Percentiles rank a stretch among this genome's conserved stretches.
Evolutionary conservation across 2,113 vertebrate species (phyloP).

Genomic region (Dromiciops gliroides): DNA sequence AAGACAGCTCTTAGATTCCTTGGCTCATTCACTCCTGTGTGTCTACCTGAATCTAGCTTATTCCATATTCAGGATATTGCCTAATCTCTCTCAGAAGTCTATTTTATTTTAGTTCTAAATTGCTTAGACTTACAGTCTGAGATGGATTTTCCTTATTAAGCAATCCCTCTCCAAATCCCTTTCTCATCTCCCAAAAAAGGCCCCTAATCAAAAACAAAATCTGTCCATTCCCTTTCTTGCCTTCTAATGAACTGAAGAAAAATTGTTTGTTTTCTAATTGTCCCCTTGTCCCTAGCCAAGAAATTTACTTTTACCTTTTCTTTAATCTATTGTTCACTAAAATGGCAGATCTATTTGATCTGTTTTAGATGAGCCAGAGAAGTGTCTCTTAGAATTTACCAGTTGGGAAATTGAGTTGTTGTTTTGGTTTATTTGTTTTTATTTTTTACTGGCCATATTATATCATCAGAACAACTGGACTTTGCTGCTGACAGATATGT

Average conservation of each 20-base stretch:
- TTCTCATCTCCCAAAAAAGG: neutral
- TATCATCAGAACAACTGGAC: neutral
- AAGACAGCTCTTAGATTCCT: neutral
- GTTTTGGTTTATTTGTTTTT: no score
- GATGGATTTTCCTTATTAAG: neutral
- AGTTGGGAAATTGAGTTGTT: neutral
- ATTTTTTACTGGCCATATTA: neutral
- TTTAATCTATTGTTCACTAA: neutral
- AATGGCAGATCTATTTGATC: neutral
- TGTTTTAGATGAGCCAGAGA: conserved; percentile 12
- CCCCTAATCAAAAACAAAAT: neutral
- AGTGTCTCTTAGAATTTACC: neutral
- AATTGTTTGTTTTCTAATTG: neutral
- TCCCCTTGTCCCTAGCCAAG: neutral
- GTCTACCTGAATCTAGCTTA: neutral
- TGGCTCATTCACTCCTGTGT: neutral
- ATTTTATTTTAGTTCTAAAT: neutral
- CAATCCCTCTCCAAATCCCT: neutral
- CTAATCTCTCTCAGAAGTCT: neutral
- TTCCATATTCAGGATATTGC: neutral
- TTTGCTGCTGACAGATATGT: neutral
- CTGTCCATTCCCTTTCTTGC: neutral
- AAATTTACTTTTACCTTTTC: neutral
- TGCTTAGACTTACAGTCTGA: neutral
- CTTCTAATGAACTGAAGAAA: neutral